Evolutionary conservation across 2,797 vertebrate genomes (phyloP), one percentile per base, ranked within the genome.

Genomic region (Setipinna tenuifilis): DNA sequence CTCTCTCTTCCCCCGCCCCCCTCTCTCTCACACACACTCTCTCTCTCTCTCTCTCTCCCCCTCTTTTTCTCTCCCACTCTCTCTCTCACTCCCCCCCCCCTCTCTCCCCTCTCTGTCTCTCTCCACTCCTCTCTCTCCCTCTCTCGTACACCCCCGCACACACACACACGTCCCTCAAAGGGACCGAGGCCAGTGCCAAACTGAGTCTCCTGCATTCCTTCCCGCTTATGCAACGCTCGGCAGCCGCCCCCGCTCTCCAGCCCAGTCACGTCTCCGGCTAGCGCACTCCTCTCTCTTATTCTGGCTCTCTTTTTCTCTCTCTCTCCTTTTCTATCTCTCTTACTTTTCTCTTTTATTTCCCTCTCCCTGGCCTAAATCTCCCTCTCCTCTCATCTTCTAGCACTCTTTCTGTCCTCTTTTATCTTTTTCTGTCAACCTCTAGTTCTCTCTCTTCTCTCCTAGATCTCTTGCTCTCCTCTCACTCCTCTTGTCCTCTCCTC

Each of bases 201-300:
- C 78, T 88, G 85, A 86, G 84, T 87, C 81, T 84, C 44, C 86
- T 90, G 90, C 81, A 83, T 91, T 90, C 85, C 75, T 89, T 85
- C 85, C 91, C 90, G 90, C 91, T 91, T 75, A 90, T 85, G 90
- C 88, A 91, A 89, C 0, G 9, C 82, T 57, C 19, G 23, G 31
- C 59, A 58, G 16, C 62, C 28, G 25, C 48, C 81, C 71, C 85
- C 84, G 6, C 71, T 78, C 71, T 44, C 71, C 71, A 71, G 65
- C 25, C 35, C 17, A 78, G 35, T 78, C 31, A 19, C 31, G 35
- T 78, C 71, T 78, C 71, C 21, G 71, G 71, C 17, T 71, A 78
- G 35, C 71, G 6, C 82, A 84, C 48, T 61, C 57, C 82, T 54
- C 85, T 17, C 48, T 83, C 58, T 50, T 35, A 19, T 71, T 82